Percentiles rank a stretch among this genome's conserved stretches.
Evolutionary conservation across 1,140 invertebrate genomes (phyloP).

Genomic region (Galleria mellonella): DNA sequence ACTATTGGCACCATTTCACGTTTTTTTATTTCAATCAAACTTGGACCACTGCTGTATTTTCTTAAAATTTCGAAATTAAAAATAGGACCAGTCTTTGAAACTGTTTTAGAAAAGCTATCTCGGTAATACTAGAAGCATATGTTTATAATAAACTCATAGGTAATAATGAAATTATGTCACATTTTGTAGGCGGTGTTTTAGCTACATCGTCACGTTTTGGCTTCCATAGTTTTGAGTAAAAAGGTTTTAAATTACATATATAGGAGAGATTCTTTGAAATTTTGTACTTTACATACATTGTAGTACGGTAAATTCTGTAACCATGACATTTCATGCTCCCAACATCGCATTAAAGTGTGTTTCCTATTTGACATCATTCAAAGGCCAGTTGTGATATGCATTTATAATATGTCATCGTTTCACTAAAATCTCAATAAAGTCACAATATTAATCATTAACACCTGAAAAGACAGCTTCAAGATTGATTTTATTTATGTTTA

Average conservation of each 20-base stretch:
- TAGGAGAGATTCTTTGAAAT: constrained; percentile 28
- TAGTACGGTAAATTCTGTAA: constrained; percentile 21
- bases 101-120: constrained; percentile 56
- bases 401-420: constrained; percentile 20
- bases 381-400: constrained; percentile 40
- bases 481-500: too few relatives aligned
- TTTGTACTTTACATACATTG: constrained; percentile 53
- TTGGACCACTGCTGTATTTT: constrained; percentile 64
- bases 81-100: constrained; percentile 51
- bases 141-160: constrained; percentile 40
- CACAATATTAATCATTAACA: too few relatives aligned
- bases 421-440: too few relatives aligned
- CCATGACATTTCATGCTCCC: constrained; percentile 5
- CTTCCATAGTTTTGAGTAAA: constrained; percentile 62
- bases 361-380: constrained; percentile 16
- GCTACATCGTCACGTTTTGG: constrained; percentile 48
- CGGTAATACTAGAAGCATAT: constrained; percentile 44
- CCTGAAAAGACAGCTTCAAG: constrained; percentile 13
- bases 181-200: constrained; percentile 39
- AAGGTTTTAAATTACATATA: constrained; percentile 31
- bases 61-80: constrained; percentile 35
- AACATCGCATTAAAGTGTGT: neutral
- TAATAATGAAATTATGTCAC: constrained; percentile 32
- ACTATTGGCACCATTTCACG: constrained; percentile 4
- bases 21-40: constrained; percentile 25